phyloP scores from a whole-genome alignment of 2,888 invertebrate genomes.

The Diplolepis rosae region DNA sequence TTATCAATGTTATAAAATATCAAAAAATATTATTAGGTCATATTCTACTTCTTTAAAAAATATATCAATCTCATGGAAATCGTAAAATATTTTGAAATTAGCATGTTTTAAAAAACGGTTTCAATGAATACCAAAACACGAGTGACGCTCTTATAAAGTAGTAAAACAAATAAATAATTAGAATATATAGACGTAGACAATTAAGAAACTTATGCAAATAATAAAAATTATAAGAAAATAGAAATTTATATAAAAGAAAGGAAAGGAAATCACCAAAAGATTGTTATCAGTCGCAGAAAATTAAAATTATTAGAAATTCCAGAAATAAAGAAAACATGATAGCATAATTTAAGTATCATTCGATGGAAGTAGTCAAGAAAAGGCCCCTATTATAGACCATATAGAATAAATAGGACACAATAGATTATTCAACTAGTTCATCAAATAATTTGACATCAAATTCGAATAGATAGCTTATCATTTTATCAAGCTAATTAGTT shows the following conservation, averaged over 20 bases:
- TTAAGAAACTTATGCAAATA: not conserved
- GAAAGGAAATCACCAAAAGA: no score
- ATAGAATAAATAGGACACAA: no score
- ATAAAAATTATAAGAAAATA: not conserved
- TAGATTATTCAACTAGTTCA: no score
- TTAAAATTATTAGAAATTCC: not conserved
- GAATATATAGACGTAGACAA: not conserved
- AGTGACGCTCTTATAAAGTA: not conserved
- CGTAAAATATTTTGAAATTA: not conserved
- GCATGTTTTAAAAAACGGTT: not conserved
- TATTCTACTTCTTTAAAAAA: not conserved
- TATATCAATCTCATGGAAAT: not conserved
- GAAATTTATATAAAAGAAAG: not conserved
- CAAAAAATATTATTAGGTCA: slow-evolving; percentile 37
- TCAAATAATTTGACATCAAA: no score
- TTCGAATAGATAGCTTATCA: not conserved
- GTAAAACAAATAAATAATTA: not conserved
- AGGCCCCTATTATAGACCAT: no score
- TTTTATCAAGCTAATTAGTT: not conserved
- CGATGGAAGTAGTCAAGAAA: no score
- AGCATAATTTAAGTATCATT: no score
- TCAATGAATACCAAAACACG: not conserved
- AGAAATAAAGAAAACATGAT: no score
- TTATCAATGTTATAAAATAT: slow-evolving; percentile 28
- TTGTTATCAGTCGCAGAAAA: not conserved